Evolutionary conservation across 1,140 invertebrate genomes (phyloP).

Genomic region (Drosophila cardini): DNA sequence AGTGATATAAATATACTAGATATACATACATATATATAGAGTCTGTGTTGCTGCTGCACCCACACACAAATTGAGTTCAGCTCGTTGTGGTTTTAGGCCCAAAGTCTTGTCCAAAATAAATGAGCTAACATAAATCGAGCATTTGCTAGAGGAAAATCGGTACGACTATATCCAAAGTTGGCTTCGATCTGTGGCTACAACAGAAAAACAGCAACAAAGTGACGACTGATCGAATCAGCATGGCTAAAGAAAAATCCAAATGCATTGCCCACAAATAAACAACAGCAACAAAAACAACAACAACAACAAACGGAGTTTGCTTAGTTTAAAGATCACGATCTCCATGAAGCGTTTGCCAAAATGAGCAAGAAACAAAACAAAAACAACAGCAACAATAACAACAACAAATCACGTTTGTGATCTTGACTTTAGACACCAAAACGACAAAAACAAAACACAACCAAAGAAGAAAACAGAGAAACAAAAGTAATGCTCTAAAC

Average conservation of each 20-base stretch:
- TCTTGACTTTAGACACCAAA: slow-evolving; percentile 77
- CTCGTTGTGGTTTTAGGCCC: slow-evolving; percentile 23
- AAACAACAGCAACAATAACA: slow-evolving; percentile 39
- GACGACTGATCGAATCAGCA: slow-evolving; percentile 78
- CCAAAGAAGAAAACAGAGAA: slow-evolving; percentile 21
- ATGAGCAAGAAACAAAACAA: slow-evolving; percentile 59
- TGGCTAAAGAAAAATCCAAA: slow-evolving; percentile 38
- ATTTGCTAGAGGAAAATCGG: slow-evolving; percentile 29
- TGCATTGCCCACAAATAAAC: slow-evolving; percentile 39
- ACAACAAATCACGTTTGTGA: slow-evolving; percentile 79
- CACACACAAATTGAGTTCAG: slow-evolving; percentile 31
- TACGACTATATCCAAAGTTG: slow-evolving; percentile 16
- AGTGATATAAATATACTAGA: background rate
- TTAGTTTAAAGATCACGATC: slow-evolving; percentile 81
- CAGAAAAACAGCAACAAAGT: slow-evolving; percentile 43
- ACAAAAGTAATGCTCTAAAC: slow-evolving; percentile 35
- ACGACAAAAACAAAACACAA: slow-evolving; percentile 32
- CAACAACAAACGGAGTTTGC: slow-evolving; percentile 53
- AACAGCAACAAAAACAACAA: slow-evolving; percentile 29
- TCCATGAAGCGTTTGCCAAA: slow-evolving; percentile 70
- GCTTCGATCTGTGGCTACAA: slow-evolving; percentile 15
- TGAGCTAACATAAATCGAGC: slow-evolving; percentile 71
- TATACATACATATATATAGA: background rate
- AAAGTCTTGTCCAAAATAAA: slow-evolving; percentile 70
- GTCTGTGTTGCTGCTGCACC: slow-evolving; percentile 26